phyloP scores from a whole-genome alignment of 2,888 invertebrate species.

The Acronicta psi region DNA sequence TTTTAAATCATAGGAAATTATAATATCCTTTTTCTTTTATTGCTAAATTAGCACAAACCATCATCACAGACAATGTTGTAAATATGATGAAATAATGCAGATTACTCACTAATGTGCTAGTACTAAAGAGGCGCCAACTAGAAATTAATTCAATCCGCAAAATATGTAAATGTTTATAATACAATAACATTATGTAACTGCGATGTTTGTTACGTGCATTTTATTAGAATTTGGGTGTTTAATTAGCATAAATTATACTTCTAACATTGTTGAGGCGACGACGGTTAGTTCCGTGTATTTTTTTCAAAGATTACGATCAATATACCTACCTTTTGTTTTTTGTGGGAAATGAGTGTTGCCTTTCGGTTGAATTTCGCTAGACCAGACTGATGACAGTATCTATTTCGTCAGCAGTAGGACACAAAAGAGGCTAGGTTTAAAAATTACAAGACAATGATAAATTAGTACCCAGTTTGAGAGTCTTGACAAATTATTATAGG shows the following conservation, averaged over 20 bases:
- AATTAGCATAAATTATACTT: conserved; percentile 49
- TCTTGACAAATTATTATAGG: no score
- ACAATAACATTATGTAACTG: conserved; percentile 47
- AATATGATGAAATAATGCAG: background rate
- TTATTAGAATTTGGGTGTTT: conserved; percentile 45
- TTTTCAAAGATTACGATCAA: conserved; percentile 44
- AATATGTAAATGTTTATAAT: conserved; percentile 41
- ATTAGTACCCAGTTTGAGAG: no score
- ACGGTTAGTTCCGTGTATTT: conserved; percentile 49
- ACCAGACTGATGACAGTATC: conserved; percentile 11
- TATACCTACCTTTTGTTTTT: conserved; percentile 46
- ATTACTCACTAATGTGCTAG: background rate
- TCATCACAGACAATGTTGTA: no score
- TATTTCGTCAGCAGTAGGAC: no score
- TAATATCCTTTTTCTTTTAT: no score
- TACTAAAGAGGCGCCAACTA: conserved; percentile 16
- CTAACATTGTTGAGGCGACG: conserved; percentile 45
- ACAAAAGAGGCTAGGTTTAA: no score
- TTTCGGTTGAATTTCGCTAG: conserved; percentile 8
- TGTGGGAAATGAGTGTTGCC: conserved; percentile 8
- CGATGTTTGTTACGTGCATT: conserved; percentile 37
- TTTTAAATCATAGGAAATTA: no score
- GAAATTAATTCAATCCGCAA: conserved; percentile 27
- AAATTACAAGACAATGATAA: no score
- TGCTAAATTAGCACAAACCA: no score